Evolutionary conservation across 2,113 vertebrate genomes (phyloP), one percentile per base, ranked within the genome.

Genomic region (Notechis scutatus): DNA sequence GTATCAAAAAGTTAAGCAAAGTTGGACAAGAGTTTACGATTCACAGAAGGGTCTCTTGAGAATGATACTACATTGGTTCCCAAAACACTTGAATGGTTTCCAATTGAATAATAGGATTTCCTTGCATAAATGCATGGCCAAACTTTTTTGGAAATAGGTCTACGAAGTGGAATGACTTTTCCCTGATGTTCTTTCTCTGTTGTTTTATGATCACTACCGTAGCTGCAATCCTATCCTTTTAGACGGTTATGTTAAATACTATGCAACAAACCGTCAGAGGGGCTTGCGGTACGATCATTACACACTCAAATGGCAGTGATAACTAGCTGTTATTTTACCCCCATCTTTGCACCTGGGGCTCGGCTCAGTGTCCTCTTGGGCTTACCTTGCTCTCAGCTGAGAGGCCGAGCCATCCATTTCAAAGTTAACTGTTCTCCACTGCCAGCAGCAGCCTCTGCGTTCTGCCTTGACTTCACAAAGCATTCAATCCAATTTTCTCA

Each of bases 401-500:
- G 47, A 90, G 20, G 2, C 23, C 39, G 1, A 85, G 26, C 26
- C 39, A 26, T 54, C 5, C 21, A 89, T 4, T 20, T 91, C 5
- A 10, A 14, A 3, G 1, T 8, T 18, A 24, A 52, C 10, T 88
- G 1, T 1, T 9, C 52, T 74, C 11, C 45, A 0, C 23, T 61
- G 14, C 85, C 34, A 10, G 85, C 45, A 21, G 26, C 11, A 24
- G 47, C 15, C 85, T 14, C 7, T 2, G 20, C 11, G 1, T 47
- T 23, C 14, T 93, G 26, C 61, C 50, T 39, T 69, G 50, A 9
- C 23, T 54, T 91, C 3, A 34, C 47, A 34, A 26, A 5, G 1
- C 18, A 54, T 88, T 92, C 91, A 85, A 94, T 90, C 88, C 18
- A 85, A 26, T 86, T 93, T 94, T 92, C 89, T 64, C 20, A 90